These are phyloP conservation scores for Meteorus cinctellus DNA, from an alignment of 2,888 invertebrate genomes.

Conservation along the genomic window DNA sequence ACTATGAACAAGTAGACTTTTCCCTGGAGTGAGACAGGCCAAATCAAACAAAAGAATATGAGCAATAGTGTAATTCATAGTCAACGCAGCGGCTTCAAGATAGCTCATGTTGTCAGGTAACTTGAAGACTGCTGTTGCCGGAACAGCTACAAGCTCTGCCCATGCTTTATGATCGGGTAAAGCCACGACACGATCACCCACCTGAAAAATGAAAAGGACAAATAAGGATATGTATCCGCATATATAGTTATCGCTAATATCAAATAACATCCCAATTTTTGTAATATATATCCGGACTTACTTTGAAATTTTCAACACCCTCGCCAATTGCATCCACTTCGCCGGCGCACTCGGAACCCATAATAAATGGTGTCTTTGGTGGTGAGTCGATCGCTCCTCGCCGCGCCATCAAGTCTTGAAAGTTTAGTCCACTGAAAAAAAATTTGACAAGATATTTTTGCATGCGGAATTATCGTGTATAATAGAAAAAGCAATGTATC, in stretches of 20 bases:
- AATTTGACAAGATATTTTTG: too few relatives aligned
- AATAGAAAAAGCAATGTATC: too few relatives aligned
- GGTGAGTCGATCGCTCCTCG: slow-evolving; percentile 91
- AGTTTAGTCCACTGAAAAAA: slow-evolving; percentile 84
- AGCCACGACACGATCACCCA: slow-evolving; percentile 88
- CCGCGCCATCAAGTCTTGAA: slow-evolving; percentile 91
- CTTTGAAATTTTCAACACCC: slow-evolving; percentile 86
- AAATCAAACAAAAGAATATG: slow-evolving; percentile 90
- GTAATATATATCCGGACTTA: slow-evolving; percentile 64
- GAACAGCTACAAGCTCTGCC: slow-evolving; percentile 88
- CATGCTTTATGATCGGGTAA: slow-evolving; percentile 89
- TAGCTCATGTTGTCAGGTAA: slow-evolving; percentile 84
- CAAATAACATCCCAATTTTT: too few relatives aligned
- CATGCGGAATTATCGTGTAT: too few relatives aligned
- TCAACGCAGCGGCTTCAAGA: slow-evolving; percentile 87
- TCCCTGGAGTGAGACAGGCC: slow-evolving; percentile 84
- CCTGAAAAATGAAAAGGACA: slow-evolving; percentile 73
- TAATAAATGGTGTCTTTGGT: slow-evolving; percentile 91
- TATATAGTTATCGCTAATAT: too few relatives aligned
- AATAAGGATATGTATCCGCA: background rate
- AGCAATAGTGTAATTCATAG: slow-evolving; percentile 90
- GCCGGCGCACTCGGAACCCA: slow-evolving; percentile 92
- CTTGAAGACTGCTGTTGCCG: slow-evolving; percentile 86
- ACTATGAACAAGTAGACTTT: slow-evolving; percentile 88
- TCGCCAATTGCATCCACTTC: slow-evolving; percentile 86